phyloP scores from a whole-genome alignment of 2,113 vertebrate genomes.

The Hemicordylus capensis region DNA sequence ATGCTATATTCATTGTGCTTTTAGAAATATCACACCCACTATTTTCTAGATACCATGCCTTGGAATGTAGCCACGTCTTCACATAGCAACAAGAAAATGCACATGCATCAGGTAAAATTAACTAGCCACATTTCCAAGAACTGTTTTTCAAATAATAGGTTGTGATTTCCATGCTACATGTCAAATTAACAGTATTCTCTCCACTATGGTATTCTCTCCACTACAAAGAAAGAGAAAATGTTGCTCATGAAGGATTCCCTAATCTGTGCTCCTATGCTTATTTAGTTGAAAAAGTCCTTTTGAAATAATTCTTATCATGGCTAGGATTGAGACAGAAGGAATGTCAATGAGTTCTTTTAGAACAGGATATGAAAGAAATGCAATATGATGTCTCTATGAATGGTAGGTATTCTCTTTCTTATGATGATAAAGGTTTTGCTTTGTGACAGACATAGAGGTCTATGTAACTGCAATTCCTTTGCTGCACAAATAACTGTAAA shows the following conservation, averaged over 20 bases:
- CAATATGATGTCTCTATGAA: not conserved
- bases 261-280: not conserved
- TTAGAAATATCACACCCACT: no score
- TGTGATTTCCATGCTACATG: not conserved
- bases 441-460: not conserved
- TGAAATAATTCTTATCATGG: not conserved
- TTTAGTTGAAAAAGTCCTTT: not conserved
- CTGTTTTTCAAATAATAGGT: not conserved
- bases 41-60: no score
- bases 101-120: not conserved
- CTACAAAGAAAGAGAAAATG: not conserved
- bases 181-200: not conserved
- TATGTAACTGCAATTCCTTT: slow-evolving; percentile 16
- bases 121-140: no score
- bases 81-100: no score
- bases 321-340: not conserved
- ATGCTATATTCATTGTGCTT: no score
- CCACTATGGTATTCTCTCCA: not conserved
- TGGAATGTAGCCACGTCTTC: no score
- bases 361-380: not conserved
- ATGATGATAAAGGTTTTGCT: not conserved
- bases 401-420: not conserved
- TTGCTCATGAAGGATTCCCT: no score
- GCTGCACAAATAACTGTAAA: slow-evolving; percentile 48
- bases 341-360: no score